These are phyloP conservation scores for Epinephelus malabaricus DNA, from an alignment of 2,797 vertebrate species.

Conservation along the genomic window DNA sequence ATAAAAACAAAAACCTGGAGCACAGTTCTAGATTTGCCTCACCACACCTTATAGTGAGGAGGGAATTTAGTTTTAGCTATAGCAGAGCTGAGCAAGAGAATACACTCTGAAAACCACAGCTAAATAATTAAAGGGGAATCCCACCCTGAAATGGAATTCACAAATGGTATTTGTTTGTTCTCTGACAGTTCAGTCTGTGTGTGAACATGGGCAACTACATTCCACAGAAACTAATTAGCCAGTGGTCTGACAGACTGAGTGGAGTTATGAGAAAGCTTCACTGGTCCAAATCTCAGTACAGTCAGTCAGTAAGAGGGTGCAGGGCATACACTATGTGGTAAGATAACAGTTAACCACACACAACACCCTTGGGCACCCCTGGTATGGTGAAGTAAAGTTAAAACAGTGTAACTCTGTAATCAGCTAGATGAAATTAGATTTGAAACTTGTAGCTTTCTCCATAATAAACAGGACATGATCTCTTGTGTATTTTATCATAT, in stretches of 20 bases:
- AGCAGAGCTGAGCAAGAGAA: conserved; percentile 32
- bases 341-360: conserved; percentile 27
- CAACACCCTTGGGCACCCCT: conserved; percentile 2
- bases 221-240: conserved; percentile 71
- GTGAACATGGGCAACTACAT: conserved; percentile 65
- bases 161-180: conserved; percentile 62
- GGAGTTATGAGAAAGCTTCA: conserved; percentile 53
- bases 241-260: conserved; percentile 60
- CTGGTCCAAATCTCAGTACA: conserved; percentile 48
- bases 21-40: conserved; percentile 21
- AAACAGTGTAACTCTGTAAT: conserved; percentile 5
- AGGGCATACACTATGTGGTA: conserved; percentile 24
- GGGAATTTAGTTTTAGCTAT: conserved; percentile 43
- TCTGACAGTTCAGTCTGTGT: conserved; percentile 52
- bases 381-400: not conserved
- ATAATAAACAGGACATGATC: not conserved
- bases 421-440: not conserved
- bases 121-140: conserved; percentile 72
- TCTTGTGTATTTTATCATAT: not conserved
- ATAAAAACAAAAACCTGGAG: conserved; percentile 20
- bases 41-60: conserved; percentile 12
- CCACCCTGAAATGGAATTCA: conserved; percentile 60
- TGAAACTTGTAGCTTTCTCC: conserved; percentile 17
- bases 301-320: conserved; percentile 42
- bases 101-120: conserved; percentile 41